Percentiles rank a stretch among this genome's conserved stretches.
These are phyloP conservation scores for Dynastes grantii DNA, from an alignment of 2,888 invertebrate species.

Conservation along the genomic window DNA sequence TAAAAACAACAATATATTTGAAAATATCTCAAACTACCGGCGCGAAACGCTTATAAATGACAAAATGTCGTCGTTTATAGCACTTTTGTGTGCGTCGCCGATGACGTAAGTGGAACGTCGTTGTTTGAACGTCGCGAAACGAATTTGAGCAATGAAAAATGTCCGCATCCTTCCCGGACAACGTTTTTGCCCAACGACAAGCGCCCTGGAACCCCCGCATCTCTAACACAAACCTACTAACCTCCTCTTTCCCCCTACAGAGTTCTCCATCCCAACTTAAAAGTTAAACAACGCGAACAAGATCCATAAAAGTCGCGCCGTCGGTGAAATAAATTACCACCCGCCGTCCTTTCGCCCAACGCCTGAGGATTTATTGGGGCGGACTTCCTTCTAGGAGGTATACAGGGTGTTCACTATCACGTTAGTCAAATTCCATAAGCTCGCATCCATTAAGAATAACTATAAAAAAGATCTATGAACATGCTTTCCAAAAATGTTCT, in stretches of 20 bases:
- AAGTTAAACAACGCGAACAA: slow-evolving; percentile 38
- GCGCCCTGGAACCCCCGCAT: too few species aligned
- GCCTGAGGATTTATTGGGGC: slow-evolving; percentile 15
- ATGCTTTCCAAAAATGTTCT: too few species aligned
- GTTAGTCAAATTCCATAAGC: too few species aligned
- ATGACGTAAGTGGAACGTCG: slow-evolving; percentile 1
- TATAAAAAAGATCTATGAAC: too few species aligned
- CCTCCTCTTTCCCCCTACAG: not conserved
- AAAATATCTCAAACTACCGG: too few species aligned
- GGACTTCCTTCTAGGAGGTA: not conserved
- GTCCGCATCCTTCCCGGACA: not conserved
- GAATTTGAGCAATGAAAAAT: not conserved
- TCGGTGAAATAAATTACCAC: slow-evolving; percentile 19
- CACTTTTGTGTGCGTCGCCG: not conserved
- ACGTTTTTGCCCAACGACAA: not conserved
- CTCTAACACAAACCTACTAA: not conserved
- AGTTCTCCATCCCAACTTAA: slow-evolving; percentile 10
- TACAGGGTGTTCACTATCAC: too few species aligned
- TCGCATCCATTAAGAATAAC: too few species aligned
- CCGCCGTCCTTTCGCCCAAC: slow-evolving; percentile 14
- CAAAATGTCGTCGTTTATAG: too few species aligned
- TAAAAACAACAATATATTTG: too few species aligned
- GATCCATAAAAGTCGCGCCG: slow-evolving; percentile 27
- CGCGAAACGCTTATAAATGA: too few species aligned
- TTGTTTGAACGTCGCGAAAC: not conserved